Evolutionary conservation across 2,888 invertebrate genomes (phyloP).

Genomic region (Anarsia innoxiella): DNA sequence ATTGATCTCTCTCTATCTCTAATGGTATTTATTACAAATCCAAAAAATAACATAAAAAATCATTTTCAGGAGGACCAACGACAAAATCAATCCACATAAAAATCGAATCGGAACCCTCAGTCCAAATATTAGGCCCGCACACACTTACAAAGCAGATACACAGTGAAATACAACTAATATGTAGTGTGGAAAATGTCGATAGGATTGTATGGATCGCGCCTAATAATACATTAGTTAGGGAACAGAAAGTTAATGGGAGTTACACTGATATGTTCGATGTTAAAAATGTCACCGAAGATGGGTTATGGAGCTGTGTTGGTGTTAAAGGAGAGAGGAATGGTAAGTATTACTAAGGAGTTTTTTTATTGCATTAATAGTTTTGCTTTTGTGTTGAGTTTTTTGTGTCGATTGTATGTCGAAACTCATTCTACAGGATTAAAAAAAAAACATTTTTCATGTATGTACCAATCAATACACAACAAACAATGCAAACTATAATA

Average conservation of each 20-base stretch:
- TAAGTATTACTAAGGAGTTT: not conserved
- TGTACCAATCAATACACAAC: too few relatives aligned
- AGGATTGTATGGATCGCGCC: conserved; percentile 38
- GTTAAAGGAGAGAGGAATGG: conserved; percentile 21
- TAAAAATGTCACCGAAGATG: conserved; percentile 36
- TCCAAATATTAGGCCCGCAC: conserved; percentile 51
- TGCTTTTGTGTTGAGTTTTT: not conserved
- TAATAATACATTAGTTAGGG: conserved; percentile 25
- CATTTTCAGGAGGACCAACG: conserved; percentile 45
- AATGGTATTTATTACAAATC: too few relatives aligned
- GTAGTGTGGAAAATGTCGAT: conserved; percentile 41
- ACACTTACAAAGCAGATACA: conserved; percentile 28
- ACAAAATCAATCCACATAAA: conserved; percentile 35
- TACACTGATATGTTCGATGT: conserved; percentile 35
- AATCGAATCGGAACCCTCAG: conserved; percentile 36
- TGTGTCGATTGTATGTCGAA: not conserved
- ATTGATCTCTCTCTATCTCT: too few relatives aligned
- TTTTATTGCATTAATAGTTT: not conserved
- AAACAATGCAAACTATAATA: too few relatives aligned
- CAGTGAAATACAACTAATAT: conserved; percentile 36
- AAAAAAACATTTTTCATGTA: too few relatives aligned
- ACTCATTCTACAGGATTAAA: too few relatives aligned
- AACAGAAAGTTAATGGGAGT: conserved; percentile 25
- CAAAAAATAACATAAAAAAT: too few relatives aligned
- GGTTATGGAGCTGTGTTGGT: conserved; percentile 46